phyloP scores from a whole-genome alignment of 2,113 vertebrate species.

The Rutilus rutilus region DNA sequence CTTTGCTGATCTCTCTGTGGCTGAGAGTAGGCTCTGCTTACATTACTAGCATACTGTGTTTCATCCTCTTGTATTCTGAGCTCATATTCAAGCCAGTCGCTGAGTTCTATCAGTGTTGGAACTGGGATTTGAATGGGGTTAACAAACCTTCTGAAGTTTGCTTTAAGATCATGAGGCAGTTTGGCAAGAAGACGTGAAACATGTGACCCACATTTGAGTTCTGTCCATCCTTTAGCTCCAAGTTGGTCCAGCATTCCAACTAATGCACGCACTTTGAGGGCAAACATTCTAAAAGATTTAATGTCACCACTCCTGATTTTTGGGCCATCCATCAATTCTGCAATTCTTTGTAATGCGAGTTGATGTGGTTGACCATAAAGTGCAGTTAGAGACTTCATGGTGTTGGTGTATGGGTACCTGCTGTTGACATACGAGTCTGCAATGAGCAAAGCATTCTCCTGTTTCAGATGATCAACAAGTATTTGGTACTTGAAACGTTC shows the following conservation, averaged over 20 bases:
- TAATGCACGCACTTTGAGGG: neutral
- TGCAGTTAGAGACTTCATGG: neutral
- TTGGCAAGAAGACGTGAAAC: neutral
- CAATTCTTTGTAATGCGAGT: neutral
- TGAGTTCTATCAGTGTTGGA: neutral
- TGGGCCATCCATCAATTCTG: neutral
- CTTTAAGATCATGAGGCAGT: neutral
- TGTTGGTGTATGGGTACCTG: neutral
- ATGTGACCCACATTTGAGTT: neutral
- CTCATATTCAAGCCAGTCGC: slow-evolving; percentile 1
- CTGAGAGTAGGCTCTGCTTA: neutral
- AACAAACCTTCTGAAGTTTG: neutral
- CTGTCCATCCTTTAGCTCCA: neutral
- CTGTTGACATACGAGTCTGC: neutral
- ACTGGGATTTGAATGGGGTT: neutral
- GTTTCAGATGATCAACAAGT: neutral
- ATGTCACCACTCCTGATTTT: neutral
- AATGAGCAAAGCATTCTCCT: neutral
- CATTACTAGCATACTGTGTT: neutral
- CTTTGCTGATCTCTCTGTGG: too few relatives aligned
- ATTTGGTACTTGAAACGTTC: neutral
- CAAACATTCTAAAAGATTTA: neutral
- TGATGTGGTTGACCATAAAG: slow-evolving; percentile 4
- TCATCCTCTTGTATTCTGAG: neutral
- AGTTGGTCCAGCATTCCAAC: slow-evolving; percentile 4